Conservation (phyloP, 2,888 invertebrate genomes). For the Cremastobaeus sp. region DNA sequence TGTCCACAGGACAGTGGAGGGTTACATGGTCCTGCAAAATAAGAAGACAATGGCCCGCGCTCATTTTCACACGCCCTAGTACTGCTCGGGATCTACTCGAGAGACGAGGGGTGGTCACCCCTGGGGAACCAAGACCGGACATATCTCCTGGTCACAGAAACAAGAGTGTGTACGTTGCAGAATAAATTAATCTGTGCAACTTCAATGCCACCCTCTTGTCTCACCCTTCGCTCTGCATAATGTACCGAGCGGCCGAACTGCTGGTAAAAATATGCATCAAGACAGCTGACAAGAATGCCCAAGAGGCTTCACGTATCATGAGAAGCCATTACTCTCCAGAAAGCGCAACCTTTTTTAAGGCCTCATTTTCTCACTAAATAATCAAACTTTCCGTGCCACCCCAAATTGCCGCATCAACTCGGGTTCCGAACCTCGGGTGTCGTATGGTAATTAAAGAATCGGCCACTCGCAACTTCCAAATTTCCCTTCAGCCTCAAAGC, state of each 20-base stretch:
- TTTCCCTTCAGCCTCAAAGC: too few species aligned
- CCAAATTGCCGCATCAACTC: constrained; percentile 13
- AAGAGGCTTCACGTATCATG: constrained; percentile 40
- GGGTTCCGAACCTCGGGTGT: too few species aligned
- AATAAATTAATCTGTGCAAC: constrained; percentile 72
- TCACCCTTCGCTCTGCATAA: constrained; percentile 52
- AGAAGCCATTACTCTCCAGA: constrained; percentile 33
- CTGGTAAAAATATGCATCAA: constrained; percentile 53
- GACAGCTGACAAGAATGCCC: constrained; percentile 67
- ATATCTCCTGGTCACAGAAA: constrained; percentile 72
- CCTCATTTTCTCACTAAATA: constrained; percentile 34
- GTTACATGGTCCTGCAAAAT: constrained; percentile 63
- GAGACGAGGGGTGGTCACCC: constrained; percentile 64
- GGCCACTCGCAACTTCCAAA: too few species aligned
- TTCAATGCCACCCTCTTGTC: constrained; percentile 65
- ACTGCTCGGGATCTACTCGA: constrained; percentile 41
- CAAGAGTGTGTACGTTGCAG: constrained; percentile 65
- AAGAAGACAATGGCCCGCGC: constrained; percentile 68
- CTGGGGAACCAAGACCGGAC: constrained; percentile 68
- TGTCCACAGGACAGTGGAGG: constrained; percentile 57
- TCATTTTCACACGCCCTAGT: constrained; percentile 72
- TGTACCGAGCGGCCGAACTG: constrained; percentile 52
- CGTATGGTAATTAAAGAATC: too few species aligned
- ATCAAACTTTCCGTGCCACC: constrained; percentile 10
- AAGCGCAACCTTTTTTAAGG: constrained; percentile 34